Evolutionary conservation across 2,113 vertebrate genomes (phyloP), one percentile per base, ranked within the genome.

Genomic region (Columba janthina): DNA sequence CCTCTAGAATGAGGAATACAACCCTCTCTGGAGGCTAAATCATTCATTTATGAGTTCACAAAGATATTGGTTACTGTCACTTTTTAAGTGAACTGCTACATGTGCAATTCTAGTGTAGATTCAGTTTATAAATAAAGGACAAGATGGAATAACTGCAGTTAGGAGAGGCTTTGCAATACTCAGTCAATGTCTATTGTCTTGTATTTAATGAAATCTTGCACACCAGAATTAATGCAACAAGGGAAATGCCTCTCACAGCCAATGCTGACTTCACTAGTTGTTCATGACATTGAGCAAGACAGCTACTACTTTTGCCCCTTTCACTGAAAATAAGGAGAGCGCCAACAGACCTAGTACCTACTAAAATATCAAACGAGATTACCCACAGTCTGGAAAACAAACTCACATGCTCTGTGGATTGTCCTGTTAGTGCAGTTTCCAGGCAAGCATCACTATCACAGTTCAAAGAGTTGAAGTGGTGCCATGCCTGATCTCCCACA

Each of bases 371-470:
- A 64, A 69, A 60, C 28, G 16, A 70, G 46, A 42, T 72, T 90
- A 50, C 74, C 69, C 12, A 15, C 36, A 70, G 64, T 8, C 77
- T 77, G 24, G 36, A 75, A 83, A 40, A 78, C 21, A 85, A 80
- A n/a, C 29, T 25, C 38, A 21, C 7, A 7, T 9, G 31, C 57
- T 40, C 29, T 60, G 28, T 75, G 78, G 16, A 21, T 74, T 92
- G 92, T 50, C 25, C 38, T 36, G 15, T 85, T 66, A 36, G 15
- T 1, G 0, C 0, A 0, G 5, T n/a, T 70, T 83, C 71, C 60
- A 90, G 54, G 44, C 53, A 83, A 77, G 20, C n/a, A 16, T 36
- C 48, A 34, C 71, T 44, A 12, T 32, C 69, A 36, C 56, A 74
- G 60, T 81, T 88, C 64, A 51, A 40, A 70, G 44, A 40, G 21